Evolutionary conservation across 1,140 invertebrate genomes (phyloP).

Genomic region (Lineus longissimus): DNA sequence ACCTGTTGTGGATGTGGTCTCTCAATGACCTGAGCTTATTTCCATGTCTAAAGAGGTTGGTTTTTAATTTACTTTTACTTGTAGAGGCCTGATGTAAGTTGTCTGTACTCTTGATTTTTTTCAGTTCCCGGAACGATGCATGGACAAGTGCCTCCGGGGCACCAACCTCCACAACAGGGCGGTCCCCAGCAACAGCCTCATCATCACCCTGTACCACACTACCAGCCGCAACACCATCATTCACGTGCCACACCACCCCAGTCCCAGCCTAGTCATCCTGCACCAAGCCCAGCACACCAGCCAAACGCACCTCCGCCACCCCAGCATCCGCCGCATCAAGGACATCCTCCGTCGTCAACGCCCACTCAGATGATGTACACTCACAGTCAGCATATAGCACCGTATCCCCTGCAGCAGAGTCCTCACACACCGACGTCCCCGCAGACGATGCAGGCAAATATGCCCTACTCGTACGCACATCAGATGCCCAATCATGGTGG

Average conservation of each 20-base stretch:
- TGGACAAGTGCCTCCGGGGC: not conserved
- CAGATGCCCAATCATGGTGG: no score
- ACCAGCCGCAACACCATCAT: not conserved
- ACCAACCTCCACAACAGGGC: not conserved
- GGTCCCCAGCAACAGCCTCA: not conserved
- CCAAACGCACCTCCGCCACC: constrained; percentile 22
- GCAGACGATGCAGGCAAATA: constrained; percentile 22
- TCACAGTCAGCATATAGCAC: constrained; percentile 19
- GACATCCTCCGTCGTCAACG: constrained; percentile 19
- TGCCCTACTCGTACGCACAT: not conserved
- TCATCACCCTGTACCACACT: not conserved
- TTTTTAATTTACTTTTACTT: no score
- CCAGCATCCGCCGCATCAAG: constrained; percentile 24
- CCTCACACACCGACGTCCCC: constrained; percentile 34
- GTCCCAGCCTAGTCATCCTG: constrained; percentile 23
- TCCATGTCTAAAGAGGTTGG: no score
- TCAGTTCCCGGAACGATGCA: not conserved
- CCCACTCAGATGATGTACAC: constrained; percentile 20
- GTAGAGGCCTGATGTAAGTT: no score
- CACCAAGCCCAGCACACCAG: constrained; percentile 28
- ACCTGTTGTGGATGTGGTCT: no score
- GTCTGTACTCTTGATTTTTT: not conserved
- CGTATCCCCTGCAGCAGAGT: constrained; percentile 25
- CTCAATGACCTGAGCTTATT: no score
- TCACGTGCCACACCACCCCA: constrained; percentile 23